A percentile compares a stretch with the other conserved stretches of the same genome.
Conservation (phyloP, 2,113 vertebrate genomes). For the Lophotis ruficrista region DNA sequence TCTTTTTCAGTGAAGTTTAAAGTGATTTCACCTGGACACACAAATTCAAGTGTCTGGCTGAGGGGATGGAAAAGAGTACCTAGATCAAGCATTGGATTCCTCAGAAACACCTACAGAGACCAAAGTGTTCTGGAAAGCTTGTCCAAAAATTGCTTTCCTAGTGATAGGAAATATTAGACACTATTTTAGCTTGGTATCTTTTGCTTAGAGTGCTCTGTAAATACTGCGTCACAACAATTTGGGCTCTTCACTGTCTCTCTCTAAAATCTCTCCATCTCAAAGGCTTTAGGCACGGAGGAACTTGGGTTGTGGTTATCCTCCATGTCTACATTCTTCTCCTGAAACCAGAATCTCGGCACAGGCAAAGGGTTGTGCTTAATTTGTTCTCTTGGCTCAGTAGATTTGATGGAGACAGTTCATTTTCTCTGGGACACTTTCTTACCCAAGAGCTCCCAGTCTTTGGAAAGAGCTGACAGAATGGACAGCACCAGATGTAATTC, state of each 20-base stretch:
- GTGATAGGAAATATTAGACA: not conserved
- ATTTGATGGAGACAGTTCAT: not conserved
- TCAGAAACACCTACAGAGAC: not conserved
- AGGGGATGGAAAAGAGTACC: not conserved
- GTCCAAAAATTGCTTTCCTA: accelerated
- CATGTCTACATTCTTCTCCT: not conserved
- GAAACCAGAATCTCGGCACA: not conserved
- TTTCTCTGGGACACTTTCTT: not conserved
- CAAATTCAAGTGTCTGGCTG: not conserved
- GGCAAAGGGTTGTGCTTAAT: not conserved
- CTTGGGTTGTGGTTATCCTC: not conserved
- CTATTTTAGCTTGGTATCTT: not conserved
- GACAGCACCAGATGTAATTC: not conserved
- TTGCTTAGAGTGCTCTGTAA: not conserved
- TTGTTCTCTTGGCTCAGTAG: not conserved
- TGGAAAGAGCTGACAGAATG: not conserved
- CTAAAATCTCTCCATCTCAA: not conserved
- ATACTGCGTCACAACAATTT: not conserved
- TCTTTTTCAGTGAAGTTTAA: not conserved
- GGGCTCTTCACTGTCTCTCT: not conserved
- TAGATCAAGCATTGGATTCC: not conserved
- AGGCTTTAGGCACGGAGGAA: not conserved
- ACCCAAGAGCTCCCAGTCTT: not conserved
- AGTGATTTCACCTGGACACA: not conserved
- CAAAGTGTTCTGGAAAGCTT: not conserved